These are phyloP conservation scores for Steinernema feltiae DNA, from an alignment of 1,140 invertebrate species.

Conservation along the genomic window DNA sequence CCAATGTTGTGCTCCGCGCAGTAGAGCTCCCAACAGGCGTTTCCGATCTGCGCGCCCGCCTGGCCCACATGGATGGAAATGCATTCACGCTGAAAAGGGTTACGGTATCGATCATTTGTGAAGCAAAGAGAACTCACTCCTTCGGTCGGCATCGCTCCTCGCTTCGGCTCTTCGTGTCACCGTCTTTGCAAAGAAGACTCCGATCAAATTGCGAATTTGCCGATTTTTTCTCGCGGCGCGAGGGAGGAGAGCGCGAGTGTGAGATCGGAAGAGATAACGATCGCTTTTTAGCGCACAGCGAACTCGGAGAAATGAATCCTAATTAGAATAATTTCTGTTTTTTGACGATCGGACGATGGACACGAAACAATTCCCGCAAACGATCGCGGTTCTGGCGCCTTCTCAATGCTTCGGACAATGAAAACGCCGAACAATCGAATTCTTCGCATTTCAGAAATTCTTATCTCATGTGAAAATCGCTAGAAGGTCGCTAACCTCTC, in stretches of 20 bases:
- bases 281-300: background rate
- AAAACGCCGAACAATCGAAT: background rate
- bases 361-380: no score
- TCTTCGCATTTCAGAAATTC: background rate
- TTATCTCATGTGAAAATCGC: background rate
- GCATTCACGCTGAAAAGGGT: slow-evolving; percentile 65
- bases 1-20: slow-evolving; percentile 67
- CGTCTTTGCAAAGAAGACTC: background rate
- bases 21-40: slow-evolving; percentile 74
- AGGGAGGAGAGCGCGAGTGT: background rate
- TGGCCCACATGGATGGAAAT: slow-evolving; percentile 80
- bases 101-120: slow-evolving; percentile 2
- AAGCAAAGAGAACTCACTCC: slow-evolving; percentile 13
- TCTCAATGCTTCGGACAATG: no score
- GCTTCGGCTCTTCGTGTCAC: slow-evolving; percentile 6
- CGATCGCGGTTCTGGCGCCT: no score
- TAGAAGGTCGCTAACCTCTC: slow-evolving; percentile 1
- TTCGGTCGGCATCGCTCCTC: slow-evolving; percentile 20
- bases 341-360: background rate
- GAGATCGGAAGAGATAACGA: slow-evolving; percentile 13
- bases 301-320: background rate
- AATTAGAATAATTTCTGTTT: slow-evolving; percentile 7
- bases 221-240: background rate
- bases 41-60: slow-evolving; percentile 81
- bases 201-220: background rate